A percentile compares a stretch with the other conserved stretches of the same genome.
Conservation (phyloP, 2,888 invertebrate species). For the Oegoconia quadripuncta region DNA sequence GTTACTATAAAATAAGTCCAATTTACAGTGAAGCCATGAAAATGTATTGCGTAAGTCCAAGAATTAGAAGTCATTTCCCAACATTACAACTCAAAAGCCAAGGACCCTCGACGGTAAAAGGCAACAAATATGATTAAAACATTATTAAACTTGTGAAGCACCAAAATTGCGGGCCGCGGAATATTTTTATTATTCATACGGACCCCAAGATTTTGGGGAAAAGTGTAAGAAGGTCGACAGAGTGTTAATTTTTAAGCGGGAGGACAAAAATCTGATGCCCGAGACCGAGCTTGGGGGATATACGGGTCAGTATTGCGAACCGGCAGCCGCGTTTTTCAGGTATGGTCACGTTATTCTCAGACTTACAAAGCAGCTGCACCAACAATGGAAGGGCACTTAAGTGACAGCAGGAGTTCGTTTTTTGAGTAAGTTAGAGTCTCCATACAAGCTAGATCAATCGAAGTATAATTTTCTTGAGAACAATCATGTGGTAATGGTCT, state of each 20-base stretch:
- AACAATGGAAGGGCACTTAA: too few relatives aligned
- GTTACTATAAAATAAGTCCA: too few relatives aligned
- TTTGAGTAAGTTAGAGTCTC: too few relatives aligned
- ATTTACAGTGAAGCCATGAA: too few relatives aligned
- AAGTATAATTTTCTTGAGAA: too few relatives aligned
- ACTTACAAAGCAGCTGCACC: too few relatives aligned
- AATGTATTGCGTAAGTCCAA: too few relatives aligned
- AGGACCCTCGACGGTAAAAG: slow-evolving; percentile 1
- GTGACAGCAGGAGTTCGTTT: too few relatives aligned
- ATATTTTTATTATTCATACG: slow-evolving; percentile 56
- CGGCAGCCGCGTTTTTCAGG: neutral
- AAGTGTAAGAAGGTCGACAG: slow-evolving; percentile 40
- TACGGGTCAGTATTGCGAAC: slow-evolving; percentile 18
- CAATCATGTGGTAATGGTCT: too few relatives aligned
- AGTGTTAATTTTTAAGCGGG: slow-evolving; percentile 67
- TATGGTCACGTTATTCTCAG: too few relatives aligned
- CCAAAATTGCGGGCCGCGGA: slow-evolving; percentile 35
- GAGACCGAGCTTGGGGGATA: slow-evolving; percentile 22
- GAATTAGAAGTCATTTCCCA: too few relatives aligned
- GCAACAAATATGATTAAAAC: slow-evolving; percentile 38
- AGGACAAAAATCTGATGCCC: slow-evolving; percentile 47
- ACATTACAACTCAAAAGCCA: neutral
- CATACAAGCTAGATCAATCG: too few relatives aligned
- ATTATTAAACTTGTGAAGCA: slow-evolving; percentile 44
- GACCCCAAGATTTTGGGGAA: slow-evolving; percentile 41